phyloP scores from a whole-genome alignment of 2,797 vertebrate species.

The Eleutherodactylus coqui region DNA sequence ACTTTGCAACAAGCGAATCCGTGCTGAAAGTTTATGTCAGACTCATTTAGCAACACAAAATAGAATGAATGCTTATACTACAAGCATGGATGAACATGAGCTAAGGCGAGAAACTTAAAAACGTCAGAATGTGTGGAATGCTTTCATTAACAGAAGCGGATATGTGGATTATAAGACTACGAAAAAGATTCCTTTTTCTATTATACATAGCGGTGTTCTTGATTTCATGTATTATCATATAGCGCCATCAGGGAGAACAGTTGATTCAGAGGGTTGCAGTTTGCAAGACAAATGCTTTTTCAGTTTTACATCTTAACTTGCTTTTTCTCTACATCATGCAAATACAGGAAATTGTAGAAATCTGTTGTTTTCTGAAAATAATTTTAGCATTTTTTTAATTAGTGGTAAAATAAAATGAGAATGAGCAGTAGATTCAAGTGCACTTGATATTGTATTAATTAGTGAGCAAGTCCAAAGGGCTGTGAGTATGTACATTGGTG shows the following conservation, averaged over 20 bases:
- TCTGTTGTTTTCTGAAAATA: no score
- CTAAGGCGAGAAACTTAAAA: not conserved
- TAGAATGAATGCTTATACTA: not conserved
- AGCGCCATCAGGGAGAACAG: not conserved
- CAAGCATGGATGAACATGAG: conserved; percentile 1
- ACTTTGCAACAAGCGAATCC: not conserved
- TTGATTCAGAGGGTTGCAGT: not conserved
- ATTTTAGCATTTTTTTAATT: no score
- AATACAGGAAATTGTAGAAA: no score
- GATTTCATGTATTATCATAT: not conserved
- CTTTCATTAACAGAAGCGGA: not conserved
- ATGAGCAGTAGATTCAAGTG: not conserved
- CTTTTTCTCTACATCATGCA: no score
- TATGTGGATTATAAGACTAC: not conserved
- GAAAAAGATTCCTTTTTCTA: not conserved
- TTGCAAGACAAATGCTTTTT: not conserved
- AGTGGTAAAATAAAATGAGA: no score
- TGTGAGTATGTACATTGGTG: no score
- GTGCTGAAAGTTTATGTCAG: not conserved
- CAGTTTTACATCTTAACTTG: not conserved
- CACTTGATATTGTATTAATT: not conserved
- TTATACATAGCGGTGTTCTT: not conserved
- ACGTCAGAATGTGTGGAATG: not conserved
- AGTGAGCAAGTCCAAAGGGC: not conserved
- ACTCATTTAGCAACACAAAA: not conserved